Conservation (phyloP, 2,797 vertebrate species). For the Poeciliopsis infans region DNA sequence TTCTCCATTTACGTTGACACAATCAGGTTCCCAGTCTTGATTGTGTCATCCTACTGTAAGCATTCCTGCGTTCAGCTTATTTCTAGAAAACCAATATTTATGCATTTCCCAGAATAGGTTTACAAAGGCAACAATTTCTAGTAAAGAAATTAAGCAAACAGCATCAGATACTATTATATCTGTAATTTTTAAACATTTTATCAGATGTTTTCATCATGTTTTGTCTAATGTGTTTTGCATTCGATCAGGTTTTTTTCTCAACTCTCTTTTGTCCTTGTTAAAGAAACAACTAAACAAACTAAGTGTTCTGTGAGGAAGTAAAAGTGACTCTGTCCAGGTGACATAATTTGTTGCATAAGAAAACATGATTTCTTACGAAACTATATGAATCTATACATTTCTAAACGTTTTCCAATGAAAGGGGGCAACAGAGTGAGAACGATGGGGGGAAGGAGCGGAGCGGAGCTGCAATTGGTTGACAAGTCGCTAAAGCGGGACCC, state of each 20-base stretch:
- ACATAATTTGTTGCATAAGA: not conserved
- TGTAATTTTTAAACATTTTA: not conserved
- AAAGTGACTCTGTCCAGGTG: not conserved
- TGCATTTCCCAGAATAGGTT: not conserved
- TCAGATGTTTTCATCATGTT: not conserved
- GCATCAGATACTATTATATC: not conserved
- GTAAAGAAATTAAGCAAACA: not conserved
- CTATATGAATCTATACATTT: not conserved
- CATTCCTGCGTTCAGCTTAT: not conserved
- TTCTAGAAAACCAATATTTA: not conserved
- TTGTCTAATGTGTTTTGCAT: too few species aligned
- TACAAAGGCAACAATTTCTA: not conserved
- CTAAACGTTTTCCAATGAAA: not conserved
- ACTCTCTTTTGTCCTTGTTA: not conserved
- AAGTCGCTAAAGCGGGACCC: constrained; percentile 21
- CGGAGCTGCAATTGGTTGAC: constrained; percentile 41
- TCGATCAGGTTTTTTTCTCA: too few species aligned
- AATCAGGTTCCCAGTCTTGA: not conserved
- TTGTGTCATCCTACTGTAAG: not conserved
- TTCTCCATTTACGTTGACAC: not conserved
- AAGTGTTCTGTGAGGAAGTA: not conserved
- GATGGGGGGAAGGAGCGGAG: constrained; percentile 22
- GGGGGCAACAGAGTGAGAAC: not conserved
- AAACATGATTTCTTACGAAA: not conserved
- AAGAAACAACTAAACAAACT: not conserved